Evolutionary conservation across 2,888 invertebrate species (phyloP).

Genomic region (Unio delphinus): DNA sequence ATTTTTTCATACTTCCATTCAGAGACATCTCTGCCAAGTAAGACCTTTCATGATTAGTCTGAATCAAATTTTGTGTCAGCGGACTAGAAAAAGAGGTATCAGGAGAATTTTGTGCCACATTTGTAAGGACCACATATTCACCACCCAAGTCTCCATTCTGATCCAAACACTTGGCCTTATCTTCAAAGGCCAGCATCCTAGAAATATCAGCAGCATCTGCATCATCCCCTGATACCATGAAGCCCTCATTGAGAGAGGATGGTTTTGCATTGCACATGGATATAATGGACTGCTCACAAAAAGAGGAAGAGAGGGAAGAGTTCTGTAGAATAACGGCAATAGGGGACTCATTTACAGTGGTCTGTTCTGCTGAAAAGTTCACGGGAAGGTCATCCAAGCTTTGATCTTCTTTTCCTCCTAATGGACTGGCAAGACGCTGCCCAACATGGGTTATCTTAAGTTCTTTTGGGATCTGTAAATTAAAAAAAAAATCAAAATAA

Average conservation of each 20-base stretch:
- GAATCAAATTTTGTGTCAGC: too few species aligned
- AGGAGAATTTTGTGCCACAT: constrained; percentile 10
- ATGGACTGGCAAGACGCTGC: constrained; percentile 48
- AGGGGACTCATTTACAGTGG: constrained; percentile 28
- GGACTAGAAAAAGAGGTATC: constrained; percentile 14
- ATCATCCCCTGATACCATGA: constrained; percentile 42
- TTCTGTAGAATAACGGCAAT: constrained; percentile 33
- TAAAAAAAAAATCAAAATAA: neutral
- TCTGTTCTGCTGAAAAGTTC: constrained; percentile 6
- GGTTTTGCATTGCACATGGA: constrained; percentile 36
- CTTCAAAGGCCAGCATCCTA: constrained; percentile 15
- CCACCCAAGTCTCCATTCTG: constrained; percentile 6
- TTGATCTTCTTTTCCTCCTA: constrained; percentile 4
- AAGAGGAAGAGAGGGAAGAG: constrained; percentile 25
- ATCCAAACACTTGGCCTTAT: neutral
- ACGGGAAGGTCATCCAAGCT: neutral
- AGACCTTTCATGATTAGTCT: constrained; percentile 17
- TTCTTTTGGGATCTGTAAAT: constrained; percentile 11
- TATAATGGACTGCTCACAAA: constrained; percentile 37
- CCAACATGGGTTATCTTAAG: constrained; percentile 31
- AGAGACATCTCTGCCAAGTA: constrained; percentile 23
- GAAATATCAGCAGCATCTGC: constrained; percentile 33
- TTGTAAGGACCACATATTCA: constrained; percentile 25
- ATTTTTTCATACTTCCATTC: constrained; percentile 24
- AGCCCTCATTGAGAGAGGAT: constrained; percentile 52